Evolutionary conservation across 64 coral and sea anemone genomes (phyloP).

Genomic region (Stylophora pistillata): DNA sequence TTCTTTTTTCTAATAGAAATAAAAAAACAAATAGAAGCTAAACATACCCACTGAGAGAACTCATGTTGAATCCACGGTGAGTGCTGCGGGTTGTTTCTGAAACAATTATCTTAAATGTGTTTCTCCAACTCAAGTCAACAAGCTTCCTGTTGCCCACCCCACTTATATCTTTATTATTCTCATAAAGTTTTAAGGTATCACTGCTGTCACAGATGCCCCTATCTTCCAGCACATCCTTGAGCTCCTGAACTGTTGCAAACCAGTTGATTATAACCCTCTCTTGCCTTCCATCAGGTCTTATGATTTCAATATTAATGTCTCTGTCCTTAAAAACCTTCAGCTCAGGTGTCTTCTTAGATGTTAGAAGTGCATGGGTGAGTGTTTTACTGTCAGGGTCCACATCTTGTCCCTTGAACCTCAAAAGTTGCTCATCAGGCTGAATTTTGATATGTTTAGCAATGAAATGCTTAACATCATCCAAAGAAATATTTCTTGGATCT

Average conservation of each 20-base stretch:
- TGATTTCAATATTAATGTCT: background rate
- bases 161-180: background rate
- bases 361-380: background rate
- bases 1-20: too few relatives aligned
- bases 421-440: background rate
- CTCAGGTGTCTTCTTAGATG: background rate
- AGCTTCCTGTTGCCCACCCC: background rate
- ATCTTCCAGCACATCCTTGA: background rate
- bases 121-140: background rate
- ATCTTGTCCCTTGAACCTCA: background rate
- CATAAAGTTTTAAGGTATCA: background rate
- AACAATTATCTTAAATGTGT: background rate
- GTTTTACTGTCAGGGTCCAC: background rate
- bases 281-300: background rate
- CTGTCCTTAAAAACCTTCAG: background rate
- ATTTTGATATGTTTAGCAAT: background rate
- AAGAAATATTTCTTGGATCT: background rate
- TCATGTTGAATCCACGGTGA: background rate
- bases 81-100: background rate
- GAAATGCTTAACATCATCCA: background rate
- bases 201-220: background rate
- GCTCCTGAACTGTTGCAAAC: conserved; percentile 4
- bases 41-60: background rate
- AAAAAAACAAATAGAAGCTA: too few relatives aligned
- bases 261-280: background rate